These are phyloP conservation scores for Nezara viridula DNA, from an alignment of 2,888 invertebrate genomes.

Conservation along the genomic window DNA sequence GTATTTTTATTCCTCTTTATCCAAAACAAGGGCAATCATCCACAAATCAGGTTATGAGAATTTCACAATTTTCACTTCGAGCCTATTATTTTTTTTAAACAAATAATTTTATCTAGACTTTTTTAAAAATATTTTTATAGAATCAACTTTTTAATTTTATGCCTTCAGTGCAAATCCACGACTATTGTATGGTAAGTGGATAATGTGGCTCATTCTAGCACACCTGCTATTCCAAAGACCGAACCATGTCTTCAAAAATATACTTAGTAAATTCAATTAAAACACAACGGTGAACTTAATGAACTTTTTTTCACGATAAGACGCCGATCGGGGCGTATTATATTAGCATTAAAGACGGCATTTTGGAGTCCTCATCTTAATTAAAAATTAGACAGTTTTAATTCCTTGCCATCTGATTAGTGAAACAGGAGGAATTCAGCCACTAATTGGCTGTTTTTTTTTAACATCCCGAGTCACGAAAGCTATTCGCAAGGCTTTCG, in stretches of 20 bases:
- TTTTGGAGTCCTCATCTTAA: slow-evolving; percentile 17
- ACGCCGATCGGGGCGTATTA: neutral
- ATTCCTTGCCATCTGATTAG: neutral
- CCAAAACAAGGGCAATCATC: too few relatives aligned
- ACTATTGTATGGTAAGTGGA: too few relatives aligned
- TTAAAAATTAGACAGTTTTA: slow-evolving; percentile 29
- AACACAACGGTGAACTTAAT: neutral
- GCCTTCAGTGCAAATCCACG: too few relatives aligned
- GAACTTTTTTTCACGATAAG: neutral
- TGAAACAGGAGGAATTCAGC: neutral
- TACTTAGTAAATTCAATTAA: neutral
- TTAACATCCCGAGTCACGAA: neutral
- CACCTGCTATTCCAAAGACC: too few relatives aligned
- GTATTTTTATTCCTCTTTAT: too few relatives aligned
- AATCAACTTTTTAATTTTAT: too few relatives aligned
- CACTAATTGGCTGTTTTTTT: slow-evolving; percentile 10
- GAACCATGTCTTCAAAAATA: neutral
- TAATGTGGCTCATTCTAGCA: too few relatives aligned
- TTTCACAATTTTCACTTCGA: too few relatives aligned
- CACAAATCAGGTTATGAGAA: too few relatives aligned
- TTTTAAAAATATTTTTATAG: too few relatives aligned
- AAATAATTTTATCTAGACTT: too few relatives aligned
- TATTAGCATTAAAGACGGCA: slow-evolving; percentile 36
- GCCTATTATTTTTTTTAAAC: too few relatives aligned
- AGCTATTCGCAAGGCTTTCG: neutral